Evolutionary conservation across 2,113 vertebrate genomes (phyloP).

Genomic region (Atherinomorus stipes): DNA sequence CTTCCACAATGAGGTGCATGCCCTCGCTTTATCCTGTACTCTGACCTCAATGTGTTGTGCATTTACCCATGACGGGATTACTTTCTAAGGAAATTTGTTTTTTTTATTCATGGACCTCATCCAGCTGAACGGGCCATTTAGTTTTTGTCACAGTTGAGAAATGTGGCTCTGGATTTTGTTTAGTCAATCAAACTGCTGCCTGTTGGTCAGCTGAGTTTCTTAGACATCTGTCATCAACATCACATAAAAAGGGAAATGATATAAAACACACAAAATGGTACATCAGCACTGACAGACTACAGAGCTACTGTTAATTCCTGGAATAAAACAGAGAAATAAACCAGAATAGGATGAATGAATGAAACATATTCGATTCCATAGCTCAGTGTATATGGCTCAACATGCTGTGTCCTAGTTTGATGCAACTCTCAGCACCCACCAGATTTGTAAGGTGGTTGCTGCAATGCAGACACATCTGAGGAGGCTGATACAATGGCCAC

Average conservation of each 20-base stretch:
- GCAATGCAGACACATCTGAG: conserved; percentile 67
- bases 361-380: conserved; percentile 5
- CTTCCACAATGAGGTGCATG: neutral
- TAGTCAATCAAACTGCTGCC: neutral
- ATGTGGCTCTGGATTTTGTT: conserved; percentile 6
- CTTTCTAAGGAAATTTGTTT: conserved; percentile 38
- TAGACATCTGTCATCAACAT: neutral
- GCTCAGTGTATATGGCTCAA: conserved; percentile 28
- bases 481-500: conserved; percentile 27
- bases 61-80: conserved; percentile 30
- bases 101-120: conserved; percentile 33
- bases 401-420: conserved; percentile 58
- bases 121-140: conserved; percentile 51
- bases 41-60: conserved; percentile 23
- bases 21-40: neutral
- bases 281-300: neutral
- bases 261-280: neutral
- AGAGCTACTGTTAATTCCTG: neutral
- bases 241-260: neutral
- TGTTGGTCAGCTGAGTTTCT: neutral
- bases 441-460: conserved; percentile 51
- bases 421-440: conserved; percentile 57
- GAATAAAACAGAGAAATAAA: conserved; percentile 1
- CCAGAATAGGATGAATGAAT: conserved; percentile 39
- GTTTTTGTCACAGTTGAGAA: conserved; percentile 36